Base-by-base conservation (phyloP, 2,113 vertebrate species). In the Amblyopsis rosae region DNA sequence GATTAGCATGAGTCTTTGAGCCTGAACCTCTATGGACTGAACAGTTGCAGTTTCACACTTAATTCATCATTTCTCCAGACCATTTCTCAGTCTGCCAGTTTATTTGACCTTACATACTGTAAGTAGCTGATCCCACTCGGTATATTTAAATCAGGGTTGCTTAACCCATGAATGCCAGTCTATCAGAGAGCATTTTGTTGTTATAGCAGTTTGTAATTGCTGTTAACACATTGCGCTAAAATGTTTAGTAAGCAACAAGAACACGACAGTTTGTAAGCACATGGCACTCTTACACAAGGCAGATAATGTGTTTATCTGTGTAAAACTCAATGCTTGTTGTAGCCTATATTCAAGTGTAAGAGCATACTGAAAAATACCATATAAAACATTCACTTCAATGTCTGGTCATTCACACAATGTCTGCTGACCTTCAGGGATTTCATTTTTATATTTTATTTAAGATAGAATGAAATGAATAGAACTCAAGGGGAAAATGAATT, bases 121-220 rank as follows among this genome's bases (percentile, higher is more conserved):
- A 49, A 62, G 13, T 35, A 26, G n/a, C 57, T 60, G 57, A 17
- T 6, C 1, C 0, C 57, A n/a, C 63, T 57, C 0, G 33, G 50
- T 60, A 49, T 77, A 77, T 83, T 81, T 82, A 66, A 71, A 79
- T 69, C 55, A 55, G 66, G 1, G 65, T 51, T 57, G 72, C 76
- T 2, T 2, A 75, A 65, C 35, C 59, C 62, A 68, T 15, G 49
- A 64, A 68, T 71, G 59, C 64, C 12, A 41, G 15, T 45, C 59
- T 60, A 3, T 9, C 41, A 60, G 59, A 16, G 59, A 16, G 41
- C 59, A 9, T 47, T 16, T 11, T 67, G 49, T 55, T 76, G 69
- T 69, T 62, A 26, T 26, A 26, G 26, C 26, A 26, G 26, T 26
- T 26, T 26, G 26, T 26, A 26, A 26, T 26, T 26, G 26, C 26